Percentiles rank a stretch among this genome's conserved stretches.
Conservation (phyloP, 1,140 invertebrate genomes). For the Drosophila triauraria region DNA sequence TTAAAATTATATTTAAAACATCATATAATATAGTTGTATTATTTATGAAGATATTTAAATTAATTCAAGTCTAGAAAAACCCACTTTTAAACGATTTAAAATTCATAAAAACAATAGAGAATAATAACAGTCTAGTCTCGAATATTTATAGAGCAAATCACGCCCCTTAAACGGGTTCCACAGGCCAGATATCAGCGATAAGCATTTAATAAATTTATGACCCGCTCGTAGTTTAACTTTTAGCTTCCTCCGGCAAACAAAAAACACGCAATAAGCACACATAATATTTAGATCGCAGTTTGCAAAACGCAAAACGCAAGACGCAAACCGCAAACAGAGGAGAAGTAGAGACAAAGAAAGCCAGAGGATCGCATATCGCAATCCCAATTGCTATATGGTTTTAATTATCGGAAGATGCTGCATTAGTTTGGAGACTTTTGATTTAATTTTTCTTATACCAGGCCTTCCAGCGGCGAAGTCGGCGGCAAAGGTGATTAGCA, state of each 20-base stretch:
- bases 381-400: conserved; percentile 28
- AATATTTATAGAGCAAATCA: conserved; percentile 9
- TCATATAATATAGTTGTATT: neutral
- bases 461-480: conserved; percentile 62
- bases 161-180: conserved; percentile 8
- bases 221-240: conserved; percentile 12
- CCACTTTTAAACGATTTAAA: neutral
- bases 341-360: conserved; percentile 48
- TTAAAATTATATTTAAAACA: neutral
- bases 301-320: conserved; percentile 12
- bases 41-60: neutral
- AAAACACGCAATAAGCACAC: conserved; percentile 43
- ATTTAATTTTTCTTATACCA: conserved; percentile 56
- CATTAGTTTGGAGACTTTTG: conserved; percentile 26
- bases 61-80: neutral
- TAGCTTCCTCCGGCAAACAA: conserved; percentile 26
- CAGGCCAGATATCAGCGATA: neutral
- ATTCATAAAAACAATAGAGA: neutral
- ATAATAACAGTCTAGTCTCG: neutral
- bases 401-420: conserved; percentile 15
- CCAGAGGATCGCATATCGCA: conserved; percentile 49
- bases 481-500: conserved; percentile 44
- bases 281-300: conserved; percentile 25
- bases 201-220: conserved; percentile 10
- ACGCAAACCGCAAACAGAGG: conserved; percentile 30